These are phyloP conservation scores for Gobionotothen gibberifrons DNA, from an alignment of 2,797 vertebrate genomes.

Conservation along the genomic window DNA sequence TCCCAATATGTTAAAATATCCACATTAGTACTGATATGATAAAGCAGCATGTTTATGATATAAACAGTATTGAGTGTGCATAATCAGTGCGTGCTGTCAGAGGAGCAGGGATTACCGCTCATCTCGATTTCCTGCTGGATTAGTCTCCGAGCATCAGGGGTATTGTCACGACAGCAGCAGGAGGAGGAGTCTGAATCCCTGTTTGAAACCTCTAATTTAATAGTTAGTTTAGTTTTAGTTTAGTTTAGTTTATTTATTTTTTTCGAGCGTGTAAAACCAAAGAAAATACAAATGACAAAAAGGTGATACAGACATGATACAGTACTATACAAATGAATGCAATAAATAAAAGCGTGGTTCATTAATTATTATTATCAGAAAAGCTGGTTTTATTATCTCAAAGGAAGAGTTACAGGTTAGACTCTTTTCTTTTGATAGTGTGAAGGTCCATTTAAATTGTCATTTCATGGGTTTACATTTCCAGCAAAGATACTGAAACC, in stretches of 20 bases:
- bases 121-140: constrained; percentile 70
- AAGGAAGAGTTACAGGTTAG: not conserved
- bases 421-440: not conserved
- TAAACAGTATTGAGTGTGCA: constrained; percentile 20
- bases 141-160: constrained; percentile 40
- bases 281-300: no score
- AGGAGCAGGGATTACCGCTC: constrained; percentile 62
- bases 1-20: not conserved
- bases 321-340: no score
- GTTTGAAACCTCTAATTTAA: not conserved
- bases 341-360: not conserved
- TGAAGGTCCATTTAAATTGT: constrained; percentile 27
- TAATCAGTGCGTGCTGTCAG: constrained; percentile 65
- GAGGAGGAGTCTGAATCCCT: constrained; percentile 16
- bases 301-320: no score
- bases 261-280: no score
- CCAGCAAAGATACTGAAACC: not conserved
- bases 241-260: no score
- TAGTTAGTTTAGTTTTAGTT: no score
- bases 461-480: constrained; percentile 23
- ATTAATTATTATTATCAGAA: not conserved
- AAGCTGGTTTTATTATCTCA: not conserved
- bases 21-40: not conserved
- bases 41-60: not conserved
- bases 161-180: constrained; percentile 38